A percentile compares a stretch with the other conserved stretches of the same genome.
These are phyloP conservation scores for Neolamprologus variostigma DNA, from an alignment of 2,113 vertebrate genomes.

Conservation along the genomic window DNA sequence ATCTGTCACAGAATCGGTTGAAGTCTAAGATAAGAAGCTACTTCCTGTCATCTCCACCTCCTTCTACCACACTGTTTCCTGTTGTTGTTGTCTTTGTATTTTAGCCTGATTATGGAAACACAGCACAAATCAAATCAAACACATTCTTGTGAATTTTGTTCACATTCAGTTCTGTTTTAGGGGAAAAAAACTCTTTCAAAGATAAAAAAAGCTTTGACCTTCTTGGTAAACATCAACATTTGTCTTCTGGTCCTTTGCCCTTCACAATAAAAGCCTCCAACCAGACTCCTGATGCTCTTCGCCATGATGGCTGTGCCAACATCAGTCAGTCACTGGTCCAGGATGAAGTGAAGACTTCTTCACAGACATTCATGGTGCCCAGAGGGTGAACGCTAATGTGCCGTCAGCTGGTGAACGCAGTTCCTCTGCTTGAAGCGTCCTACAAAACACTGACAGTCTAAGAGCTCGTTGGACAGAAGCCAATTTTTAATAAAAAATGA, in stretches of 20 bases:
- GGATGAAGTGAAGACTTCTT: neutral
- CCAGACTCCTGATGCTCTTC: neutral
- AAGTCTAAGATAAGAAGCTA: neutral
- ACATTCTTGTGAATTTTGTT: neutral
- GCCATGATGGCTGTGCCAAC: neutral
- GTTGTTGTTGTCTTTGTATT: neutral
- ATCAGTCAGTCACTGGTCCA: neutral
- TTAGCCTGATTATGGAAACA: neutral
- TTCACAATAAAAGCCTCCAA: neutral
- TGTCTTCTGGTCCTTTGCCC: neutral
- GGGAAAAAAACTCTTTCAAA: neutral
- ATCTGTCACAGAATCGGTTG: neutral
- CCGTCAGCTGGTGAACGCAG: fast-evolving
- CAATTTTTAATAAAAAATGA: neutral
- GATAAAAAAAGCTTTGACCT: neutral
- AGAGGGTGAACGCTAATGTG: neutral
- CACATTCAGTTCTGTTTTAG: neutral
- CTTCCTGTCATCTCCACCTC: neutral
- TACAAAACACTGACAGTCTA: neutral
- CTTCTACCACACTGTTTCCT: neutral
- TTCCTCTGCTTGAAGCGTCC: neutral
- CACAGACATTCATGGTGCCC: neutral
- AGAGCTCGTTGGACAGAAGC: neutral
- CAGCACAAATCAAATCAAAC: neutral
- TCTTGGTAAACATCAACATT: neutral